These are phyloP conservation scores for Stichopus chloronotus DNA, from an alignment of 35 echinoderm and acorn worm species.

Conservation along the genomic window DNA sequence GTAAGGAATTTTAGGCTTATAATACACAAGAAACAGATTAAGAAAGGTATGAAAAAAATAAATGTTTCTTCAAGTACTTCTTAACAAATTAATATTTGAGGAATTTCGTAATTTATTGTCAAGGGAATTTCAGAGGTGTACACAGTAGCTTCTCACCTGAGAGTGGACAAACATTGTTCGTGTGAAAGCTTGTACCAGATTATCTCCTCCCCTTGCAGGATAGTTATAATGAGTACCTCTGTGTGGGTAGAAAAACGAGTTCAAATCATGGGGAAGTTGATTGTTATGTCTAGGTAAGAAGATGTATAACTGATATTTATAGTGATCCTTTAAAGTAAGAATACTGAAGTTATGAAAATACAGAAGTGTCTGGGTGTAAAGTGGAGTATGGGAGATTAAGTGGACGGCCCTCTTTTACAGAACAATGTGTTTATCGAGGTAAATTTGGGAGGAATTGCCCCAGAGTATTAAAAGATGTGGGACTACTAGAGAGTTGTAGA, in stretches of 20 bases:
- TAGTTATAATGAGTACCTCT: neutral
- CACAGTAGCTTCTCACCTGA: no score
- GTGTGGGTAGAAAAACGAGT: neutral
- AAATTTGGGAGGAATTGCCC: neutral
- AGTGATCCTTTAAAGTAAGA: conserved; percentile 10
- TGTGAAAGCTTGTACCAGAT: neutral
- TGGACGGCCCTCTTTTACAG: conserved; percentile 14
- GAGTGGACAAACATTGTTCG: no score
- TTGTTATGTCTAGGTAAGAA: neutral
- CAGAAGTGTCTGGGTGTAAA: neutral
- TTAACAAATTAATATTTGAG: neutral
- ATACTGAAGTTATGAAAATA: conserved; percentile 17
- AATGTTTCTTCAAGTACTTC: neutral
- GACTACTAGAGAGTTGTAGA: neutral
- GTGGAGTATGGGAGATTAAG: conserved; percentile 1
- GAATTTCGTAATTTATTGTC: no score
- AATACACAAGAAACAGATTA: conserved; percentile 1
- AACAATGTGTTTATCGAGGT: conserved; percentile 12
- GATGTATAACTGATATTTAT: neutral
- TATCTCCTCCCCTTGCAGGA: neutral
- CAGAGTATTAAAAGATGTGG: neutral
- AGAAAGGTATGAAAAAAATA: neutral
- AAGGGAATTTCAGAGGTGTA: no score
- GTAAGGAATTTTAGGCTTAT: conserved; percentile 7
- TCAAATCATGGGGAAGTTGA: conserved; percentile 31